These are phyloP conservation scores for Knipowitschia caucasica DNA, from an alignment of 2,797 vertebrate genomes.

Conservation along the genomic window DNA sequence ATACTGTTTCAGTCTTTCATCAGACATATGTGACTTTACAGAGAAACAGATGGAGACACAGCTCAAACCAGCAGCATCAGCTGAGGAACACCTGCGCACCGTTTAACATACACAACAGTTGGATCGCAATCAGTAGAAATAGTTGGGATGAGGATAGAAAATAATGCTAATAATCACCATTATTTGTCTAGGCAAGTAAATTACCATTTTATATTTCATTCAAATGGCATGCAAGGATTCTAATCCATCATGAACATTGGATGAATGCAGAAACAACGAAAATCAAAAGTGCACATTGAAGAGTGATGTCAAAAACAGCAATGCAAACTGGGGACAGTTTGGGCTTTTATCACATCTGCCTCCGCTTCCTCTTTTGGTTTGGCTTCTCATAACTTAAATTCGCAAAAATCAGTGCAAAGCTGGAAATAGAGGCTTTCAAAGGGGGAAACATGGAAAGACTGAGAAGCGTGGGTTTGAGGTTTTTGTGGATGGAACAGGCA, in stretches of 20 bases:
- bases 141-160: constrained; percentile 7
- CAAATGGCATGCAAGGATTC: too few relatives aligned
- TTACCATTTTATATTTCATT: too few relatives aligned
- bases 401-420: background rate
- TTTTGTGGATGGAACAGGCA: constrained; percentile 1
- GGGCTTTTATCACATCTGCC: background rate
- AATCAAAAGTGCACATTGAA: too few relatives aligned
- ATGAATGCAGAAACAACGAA: too few relatives aligned
- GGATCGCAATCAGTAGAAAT: constrained; percentile 18
- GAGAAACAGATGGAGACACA: constrained; percentile 39
- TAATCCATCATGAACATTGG: too few relatives aligned
- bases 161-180: background rate
- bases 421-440: background rate
- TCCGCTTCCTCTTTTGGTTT: constrained; percentile 7
- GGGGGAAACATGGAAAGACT: background rate
- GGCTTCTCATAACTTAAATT: background rate
- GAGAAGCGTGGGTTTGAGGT: background rate
- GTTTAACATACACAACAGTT: constrained; percentile 11
- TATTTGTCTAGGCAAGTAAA: too few relatives aligned
- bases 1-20: constrained; percentile 37
- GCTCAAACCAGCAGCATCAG: constrained; percentile 9
- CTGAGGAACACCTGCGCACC: constrained; percentile 1
- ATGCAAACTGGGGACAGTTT: background rate
- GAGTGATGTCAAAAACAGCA: background rate
- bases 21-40: constrained; percentile 21